Percentiles rank a stretch among this genome's conserved stretches.
Evolutionary conservation across 2,113 vertebrate genomes (phyloP).

Genomic region (Chrysemys picta): DNA sequence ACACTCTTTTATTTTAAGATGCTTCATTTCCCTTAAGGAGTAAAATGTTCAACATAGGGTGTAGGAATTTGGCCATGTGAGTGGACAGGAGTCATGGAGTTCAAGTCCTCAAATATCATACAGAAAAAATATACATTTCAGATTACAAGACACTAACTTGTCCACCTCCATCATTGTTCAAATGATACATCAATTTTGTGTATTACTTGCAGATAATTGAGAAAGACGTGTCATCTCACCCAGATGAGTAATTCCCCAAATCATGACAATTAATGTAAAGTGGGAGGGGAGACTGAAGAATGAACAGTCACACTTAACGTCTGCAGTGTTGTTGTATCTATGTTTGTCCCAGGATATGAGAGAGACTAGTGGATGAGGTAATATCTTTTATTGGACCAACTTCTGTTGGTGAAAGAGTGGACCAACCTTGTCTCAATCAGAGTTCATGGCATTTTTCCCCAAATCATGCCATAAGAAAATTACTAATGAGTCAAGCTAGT

Average conservation of each 20-base stretch:
- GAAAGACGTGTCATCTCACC: background rate
- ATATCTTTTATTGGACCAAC: background rate
- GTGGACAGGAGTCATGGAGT: background rate
- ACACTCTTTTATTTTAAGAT: background rate
- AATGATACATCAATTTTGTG: background rate
- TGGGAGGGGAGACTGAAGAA: background rate
- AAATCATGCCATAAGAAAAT: constrained; percentile 45
- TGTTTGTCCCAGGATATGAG: background rate
- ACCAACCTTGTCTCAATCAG: background rate
- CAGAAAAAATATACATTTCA: background rate
- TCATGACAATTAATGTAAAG: background rate
- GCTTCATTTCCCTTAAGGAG: background rate
- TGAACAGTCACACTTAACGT: background rate
- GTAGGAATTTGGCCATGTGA: background rate
- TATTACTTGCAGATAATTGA: background rate
- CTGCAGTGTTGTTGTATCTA: background rate
- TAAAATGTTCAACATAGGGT: background rate
- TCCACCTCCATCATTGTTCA: background rate
- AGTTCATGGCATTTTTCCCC: background rate
- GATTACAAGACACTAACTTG: background rate
- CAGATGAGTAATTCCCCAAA: constrained; percentile 6
- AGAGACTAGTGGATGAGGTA: background rate
- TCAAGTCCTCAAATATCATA: background rate
- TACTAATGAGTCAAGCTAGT: constrained; percentile 34
- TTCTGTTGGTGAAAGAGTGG: background rate